A percentile compares a stretch with the other conserved stretches of the same genome.
These are phyloP conservation scores for Neogobius melanostomus DNA, from an alignment of 2,113 vertebrate genomes.

Conservation along the genomic window DNA sequence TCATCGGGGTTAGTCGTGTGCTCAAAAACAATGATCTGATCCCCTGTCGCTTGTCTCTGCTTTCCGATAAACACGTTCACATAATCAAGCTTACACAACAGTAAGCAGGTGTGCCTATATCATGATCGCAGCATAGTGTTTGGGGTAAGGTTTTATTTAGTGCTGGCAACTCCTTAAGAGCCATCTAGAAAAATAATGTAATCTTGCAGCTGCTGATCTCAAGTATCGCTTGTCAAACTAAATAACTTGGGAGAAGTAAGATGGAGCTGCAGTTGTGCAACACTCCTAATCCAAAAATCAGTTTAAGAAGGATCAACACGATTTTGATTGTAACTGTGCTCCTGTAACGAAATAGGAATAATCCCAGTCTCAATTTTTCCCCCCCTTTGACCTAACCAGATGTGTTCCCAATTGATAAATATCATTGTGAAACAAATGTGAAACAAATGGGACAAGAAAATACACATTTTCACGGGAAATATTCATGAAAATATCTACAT, in stretches of 20 bases:
- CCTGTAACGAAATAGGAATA: too few species aligned
- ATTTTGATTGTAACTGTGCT: too few species aligned
- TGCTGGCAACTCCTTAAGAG: not conserved
- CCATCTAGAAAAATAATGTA: not conserved
- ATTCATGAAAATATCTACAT: too few species aligned
- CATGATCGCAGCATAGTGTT: slow-evolving; percentile 2
- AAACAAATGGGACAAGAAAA: too few species aligned
- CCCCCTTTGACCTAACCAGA: too few species aligned
- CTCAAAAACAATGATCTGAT: slow-evolving; percentile 52
- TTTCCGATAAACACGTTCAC: slow-evolving; percentile 19
- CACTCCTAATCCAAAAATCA: too few species aligned
- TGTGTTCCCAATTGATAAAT: too few species aligned
- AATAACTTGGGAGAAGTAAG: not conserved
- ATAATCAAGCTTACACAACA: slow-evolving; percentile 10
- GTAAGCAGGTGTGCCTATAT: not conserved
- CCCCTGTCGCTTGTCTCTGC: slow-evolving; percentile 20
- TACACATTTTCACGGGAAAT: too few species aligned
- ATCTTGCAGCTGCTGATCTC: slow-evolving; percentile 4
- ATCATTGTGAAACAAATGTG: too few species aligned
- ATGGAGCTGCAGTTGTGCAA: too few species aligned
- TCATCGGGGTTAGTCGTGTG: slow-evolving; percentile 47
- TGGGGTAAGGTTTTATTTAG: not conserved
- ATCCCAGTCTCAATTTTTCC: too few species aligned
- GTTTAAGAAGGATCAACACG: too few species aligned
- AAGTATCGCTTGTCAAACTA: not conserved